Conservation (phyloP, 1,140 invertebrate species). For the Argopecten irradians region DNA sequence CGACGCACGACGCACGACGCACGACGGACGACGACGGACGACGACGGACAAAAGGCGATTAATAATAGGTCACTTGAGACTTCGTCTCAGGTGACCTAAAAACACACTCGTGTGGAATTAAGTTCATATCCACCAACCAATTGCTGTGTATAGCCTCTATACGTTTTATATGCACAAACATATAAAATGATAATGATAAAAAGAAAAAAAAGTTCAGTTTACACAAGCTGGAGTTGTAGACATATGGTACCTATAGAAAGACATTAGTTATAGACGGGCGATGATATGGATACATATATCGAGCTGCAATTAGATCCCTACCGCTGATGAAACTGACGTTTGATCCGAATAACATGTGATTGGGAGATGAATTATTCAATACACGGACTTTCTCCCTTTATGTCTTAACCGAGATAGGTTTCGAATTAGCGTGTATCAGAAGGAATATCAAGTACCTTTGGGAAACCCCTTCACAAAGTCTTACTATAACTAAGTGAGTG, state of each 20-base stretch:
- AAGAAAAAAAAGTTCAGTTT: not conserved
- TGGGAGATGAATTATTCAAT: not conserved
- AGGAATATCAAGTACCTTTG: not conserved
- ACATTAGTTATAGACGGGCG: not conserved
- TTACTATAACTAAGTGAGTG: not conserved
- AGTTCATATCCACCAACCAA: no score
- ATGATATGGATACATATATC: not conserved
- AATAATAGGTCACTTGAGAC: no score
- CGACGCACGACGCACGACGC: no score
- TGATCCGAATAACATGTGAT: not conserved
- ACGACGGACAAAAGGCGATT: no score
- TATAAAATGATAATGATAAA: no score
- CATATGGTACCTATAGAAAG: not conserved
- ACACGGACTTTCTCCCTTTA: not conserved
- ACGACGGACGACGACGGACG: no score
- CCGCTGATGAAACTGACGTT: not conserved
- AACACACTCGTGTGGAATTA: no score
- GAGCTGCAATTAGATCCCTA: not conserved
- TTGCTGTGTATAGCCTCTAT: no score
- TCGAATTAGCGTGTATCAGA: not conserved
- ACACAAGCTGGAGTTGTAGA: not conserved
- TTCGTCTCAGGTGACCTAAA: no score
- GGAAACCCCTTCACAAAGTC: not conserved
- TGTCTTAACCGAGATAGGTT: not conserved
- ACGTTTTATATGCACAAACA: no score